Evolutionary conservation across 2,113 vertebrate species (phyloP).

Genomic region (Rutilus rutilus): DNA sequence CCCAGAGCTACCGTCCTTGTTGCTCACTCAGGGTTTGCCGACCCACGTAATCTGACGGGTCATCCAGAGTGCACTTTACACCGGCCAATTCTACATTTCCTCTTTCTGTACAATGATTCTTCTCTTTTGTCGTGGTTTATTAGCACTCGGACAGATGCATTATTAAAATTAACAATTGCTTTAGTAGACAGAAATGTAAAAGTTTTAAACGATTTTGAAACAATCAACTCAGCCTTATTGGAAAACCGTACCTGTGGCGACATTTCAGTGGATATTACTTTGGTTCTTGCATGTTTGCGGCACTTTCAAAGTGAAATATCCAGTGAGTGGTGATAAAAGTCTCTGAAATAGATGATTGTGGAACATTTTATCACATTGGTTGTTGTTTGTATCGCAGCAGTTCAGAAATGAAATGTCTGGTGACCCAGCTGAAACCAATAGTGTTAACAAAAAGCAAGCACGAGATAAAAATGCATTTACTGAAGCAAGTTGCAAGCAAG

Average conservation of each 20-base stretch:
- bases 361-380: not conserved
- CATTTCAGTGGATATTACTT: not conserved
- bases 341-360: not conserved
- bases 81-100: constrained; percentile 29
- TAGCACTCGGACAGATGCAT: not conserved
- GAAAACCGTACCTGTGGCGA: not conserved
- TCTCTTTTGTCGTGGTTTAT: not conserved
- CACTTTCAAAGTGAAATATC: not conserved
- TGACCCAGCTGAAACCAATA: not conserved
- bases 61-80: constrained; percentile 56
- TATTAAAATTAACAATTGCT: not conserved
- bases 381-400: not conserved
- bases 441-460: not conserved
- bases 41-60: constrained; percentile 68
- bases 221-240: not conserved
- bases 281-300: not conserved
- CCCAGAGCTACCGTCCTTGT: constrained; percentile 64
- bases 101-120: not conserved
- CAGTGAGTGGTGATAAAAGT: not conserved
- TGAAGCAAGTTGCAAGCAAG: not conserved
- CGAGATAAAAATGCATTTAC: too few species aligned
- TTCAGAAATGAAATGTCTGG: not conserved
- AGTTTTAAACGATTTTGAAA: not conserved
- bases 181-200: not conserved
- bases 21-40: constrained; percentile 63